Evolutionary conservation across 2,113 vertebrate species (phyloP), one percentile per base, ranked within the genome.

Genomic region (Mus pahari): DNA sequence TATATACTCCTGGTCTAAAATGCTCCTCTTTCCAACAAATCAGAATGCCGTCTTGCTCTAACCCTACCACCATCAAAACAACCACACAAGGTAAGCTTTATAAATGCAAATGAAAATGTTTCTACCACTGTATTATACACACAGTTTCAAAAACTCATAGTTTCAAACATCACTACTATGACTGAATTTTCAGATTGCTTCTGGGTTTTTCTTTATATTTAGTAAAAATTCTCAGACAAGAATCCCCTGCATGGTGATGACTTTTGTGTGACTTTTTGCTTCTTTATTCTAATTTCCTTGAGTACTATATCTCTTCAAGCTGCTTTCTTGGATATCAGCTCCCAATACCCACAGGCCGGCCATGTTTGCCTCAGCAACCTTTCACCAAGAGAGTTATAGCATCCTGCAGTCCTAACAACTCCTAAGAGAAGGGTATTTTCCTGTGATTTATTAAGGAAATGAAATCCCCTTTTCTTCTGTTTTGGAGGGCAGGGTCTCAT

Each of bases 381-480:
- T 31, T 91, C 82, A 79, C 94, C 58, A 90, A 82, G 31, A 87
- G 2, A 20, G 16, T 58, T 92, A 58, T 89, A 92, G 70, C 79
- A 53, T 45, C 68, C 58, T 84, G 16, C 86, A 74, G 77, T 58
- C 31, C 79, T 78, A 90, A 64, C 10, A 82, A 92, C 6, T 89
- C 14, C 33, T 71, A 78, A 26, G 19, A 28, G 31, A 50, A 91
- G 55, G 20, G 9, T 45, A 42, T 0, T 60, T 86, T 86, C 86
- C 53, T 86, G 86, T 75, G 58, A 62, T 86, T 33, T 33, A 73
- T 8, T 77, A 90, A 20, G 33, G 36, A 92, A 94, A 84, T 2
- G 1, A 22, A 88, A 71, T 74, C 14, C 28, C 26, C 45, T 55
- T 89, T 33, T 60, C 17, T 73, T 88, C 36, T 88, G 0, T 42